Conservation (phyloP, 2,113 vertebrate genomes). For the Sinocyclocheilus rhinocerous region DNA sequence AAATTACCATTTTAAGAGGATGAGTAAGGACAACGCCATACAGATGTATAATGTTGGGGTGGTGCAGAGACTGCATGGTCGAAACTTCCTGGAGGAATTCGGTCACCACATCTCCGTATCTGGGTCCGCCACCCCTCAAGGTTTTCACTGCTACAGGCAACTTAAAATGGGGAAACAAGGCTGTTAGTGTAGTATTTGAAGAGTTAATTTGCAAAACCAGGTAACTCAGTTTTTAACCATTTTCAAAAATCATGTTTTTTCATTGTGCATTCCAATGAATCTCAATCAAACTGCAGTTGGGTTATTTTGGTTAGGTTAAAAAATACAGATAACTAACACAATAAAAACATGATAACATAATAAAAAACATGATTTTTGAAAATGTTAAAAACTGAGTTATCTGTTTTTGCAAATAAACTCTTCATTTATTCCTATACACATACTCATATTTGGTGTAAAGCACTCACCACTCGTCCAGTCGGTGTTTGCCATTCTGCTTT, state of each 20-base stretch:
- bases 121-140: constrained; percentile 71
- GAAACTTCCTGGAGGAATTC: constrained; percentile 89
- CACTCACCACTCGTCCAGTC: constrained; percentile 78
- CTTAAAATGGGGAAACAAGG: constrained; percentile 61
- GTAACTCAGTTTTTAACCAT: too few relatives aligned
- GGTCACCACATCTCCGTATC: constrained; percentile 73
- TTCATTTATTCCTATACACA: neutral
- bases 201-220: too few relatives aligned
- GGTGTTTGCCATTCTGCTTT: constrained; percentile 82
- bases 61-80: constrained; percentile 85
- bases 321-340: too few relatives aligned
- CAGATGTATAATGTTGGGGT: constrained; percentile 84
- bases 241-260: too few relatives aligned
- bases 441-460: neutral
- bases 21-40: constrained; percentile 86
- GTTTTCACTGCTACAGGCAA: constrained; percentile 85
- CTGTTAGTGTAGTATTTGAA: neutral
- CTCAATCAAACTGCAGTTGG: too few relatives aligned
- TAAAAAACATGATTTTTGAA: too few relatives aligned
- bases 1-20: constrained; percentile 87
- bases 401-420: too few relatives aligned
- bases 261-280: too few relatives aligned
- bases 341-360: too few relatives aligned
- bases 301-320: too few relatives aligned
- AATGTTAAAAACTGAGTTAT: too few relatives aligned